A percentile compares a stretch with the other conserved stretches of the same genome.
These are phyloP conservation scores for Podargus strigoides DNA, from an alignment of 2,797 vertebrate species.

Conservation along the genomic window DNA sequence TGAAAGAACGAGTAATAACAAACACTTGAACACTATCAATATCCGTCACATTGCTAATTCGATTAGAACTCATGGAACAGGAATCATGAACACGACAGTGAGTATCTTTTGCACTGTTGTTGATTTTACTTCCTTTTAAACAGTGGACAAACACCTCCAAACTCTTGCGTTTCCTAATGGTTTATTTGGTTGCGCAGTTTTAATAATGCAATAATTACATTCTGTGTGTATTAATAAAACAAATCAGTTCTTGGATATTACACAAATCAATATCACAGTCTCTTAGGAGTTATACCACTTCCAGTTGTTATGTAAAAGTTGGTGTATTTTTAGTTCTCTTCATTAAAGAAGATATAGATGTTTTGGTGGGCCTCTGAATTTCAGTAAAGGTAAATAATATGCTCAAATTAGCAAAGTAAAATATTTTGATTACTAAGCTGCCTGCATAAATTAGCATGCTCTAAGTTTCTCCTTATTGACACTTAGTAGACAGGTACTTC, in stretches of 20 bases:
- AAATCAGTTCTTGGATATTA: neutral
- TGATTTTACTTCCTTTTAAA: neutral
- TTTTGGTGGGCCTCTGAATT: neutral
- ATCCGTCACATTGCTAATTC: conserved; percentile 98
- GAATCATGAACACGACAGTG: conserved; percentile 99
- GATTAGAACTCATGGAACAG: conserved; percentile 96
- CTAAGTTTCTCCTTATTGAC: neutral
- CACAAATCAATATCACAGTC: neutral
- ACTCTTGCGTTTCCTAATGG: neutral
- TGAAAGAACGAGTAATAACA: conserved; percentile 98
- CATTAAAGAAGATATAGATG: neutral
- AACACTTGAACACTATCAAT: conserved; percentile 98
- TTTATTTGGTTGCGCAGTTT: neutral
- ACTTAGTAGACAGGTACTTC: neutral
- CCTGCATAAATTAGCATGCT: neutral
- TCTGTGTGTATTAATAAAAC: neutral
- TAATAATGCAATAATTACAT: neutral
- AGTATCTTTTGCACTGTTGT: neutral
- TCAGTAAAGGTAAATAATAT: neutral
- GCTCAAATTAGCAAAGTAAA: neutral
- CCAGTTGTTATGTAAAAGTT: neutral
- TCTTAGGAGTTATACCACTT: neutral
- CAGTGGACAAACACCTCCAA: neutral
- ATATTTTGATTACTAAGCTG: neutral
- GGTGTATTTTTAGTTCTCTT: too few species aligned